Percentiles rank a stretch among this genome's conserved stretches.
Evolutionary conservation across 1,140 invertebrate species (phyloP).

Genomic region (Ips typographus): DNA sequence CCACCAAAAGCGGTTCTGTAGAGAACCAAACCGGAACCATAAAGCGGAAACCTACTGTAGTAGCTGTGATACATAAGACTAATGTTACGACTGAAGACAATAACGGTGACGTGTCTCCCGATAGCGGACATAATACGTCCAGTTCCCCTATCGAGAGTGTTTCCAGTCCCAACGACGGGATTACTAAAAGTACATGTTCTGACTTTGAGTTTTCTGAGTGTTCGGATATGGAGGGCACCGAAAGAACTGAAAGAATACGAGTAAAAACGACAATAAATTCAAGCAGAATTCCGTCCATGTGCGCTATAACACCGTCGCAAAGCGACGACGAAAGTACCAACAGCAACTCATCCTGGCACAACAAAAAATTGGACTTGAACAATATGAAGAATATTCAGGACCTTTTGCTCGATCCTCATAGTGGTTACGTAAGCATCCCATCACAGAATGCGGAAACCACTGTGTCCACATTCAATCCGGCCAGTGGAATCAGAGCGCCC

Average conservation of each 20-base stretch:
- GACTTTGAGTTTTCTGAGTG: conserved; percentile 78
- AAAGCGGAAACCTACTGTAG: conserved; percentile 58
- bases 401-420: conserved; percentile 57
- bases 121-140: conserved; percentile 79
- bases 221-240: conserved; percentile 80
- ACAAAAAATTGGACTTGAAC: conserved; percentile 34
- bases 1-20: conserved; percentile 43
- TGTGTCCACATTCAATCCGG: conserved; percentile 21
- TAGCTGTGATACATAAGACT: conserved; percentile 63
- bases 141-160: conserved; percentile 77
- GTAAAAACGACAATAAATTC: conserved; percentile 85
- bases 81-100: conserved; percentile 56
- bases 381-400: conserved; percentile 39
- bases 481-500: conserved; percentile 39
- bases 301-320: conserved; percentile 84
- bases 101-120: conserved; percentile 69
- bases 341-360: conserved; percentile 37
- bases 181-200: conserved; percentile 59
- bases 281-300: conserved; percentile 88
- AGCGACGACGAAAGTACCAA: conserved; percentile 77
- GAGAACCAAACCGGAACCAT: conserved; percentile 59
- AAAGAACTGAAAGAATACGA: conserved; percentile 79
- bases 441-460: conserved; percentile 36
- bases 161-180: conserved; percentile 64
- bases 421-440: conserved; percentile 58